Conservation (phyloP, 2,888 invertebrate species). For the Harpalus rubripes region DNA sequence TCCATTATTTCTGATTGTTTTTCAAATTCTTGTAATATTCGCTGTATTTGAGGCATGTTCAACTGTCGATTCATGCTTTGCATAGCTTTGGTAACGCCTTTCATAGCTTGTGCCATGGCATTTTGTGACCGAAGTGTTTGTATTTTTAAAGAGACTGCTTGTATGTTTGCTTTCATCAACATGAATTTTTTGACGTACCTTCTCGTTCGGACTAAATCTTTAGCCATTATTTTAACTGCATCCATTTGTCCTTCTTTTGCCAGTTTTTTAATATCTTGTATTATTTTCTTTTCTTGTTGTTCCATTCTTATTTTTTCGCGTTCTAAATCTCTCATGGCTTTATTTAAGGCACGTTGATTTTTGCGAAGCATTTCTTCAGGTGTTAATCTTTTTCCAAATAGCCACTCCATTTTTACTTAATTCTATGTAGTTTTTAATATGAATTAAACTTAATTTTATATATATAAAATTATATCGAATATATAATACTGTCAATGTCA, state of each 20-base stretch:
- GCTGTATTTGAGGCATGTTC: slow-evolving; percentile 99
- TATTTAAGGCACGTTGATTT: slow-evolving; percentile 98
- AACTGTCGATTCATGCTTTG: slow-evolving; percentile 97
- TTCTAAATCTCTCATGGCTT: slow-evolving; percentile 98
- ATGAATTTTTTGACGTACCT: slow-evolving; percentile 98
- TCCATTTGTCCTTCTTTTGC: slow-evolving; percentile 99
- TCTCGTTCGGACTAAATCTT: slow-evolving; percentile 97
- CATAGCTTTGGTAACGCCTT: slow-evolving; percentile 99
- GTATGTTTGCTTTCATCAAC: slow-evolving; percentile 99
- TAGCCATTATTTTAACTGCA: slow-evolving; percentile 99
- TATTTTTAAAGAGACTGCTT: slow-evolving; percentile 97
- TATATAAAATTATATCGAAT: slow-evolving; percentile 2
- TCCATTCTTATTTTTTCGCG: slow-evolving; percentile 97
- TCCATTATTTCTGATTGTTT: slow-evolving; percentile 99
- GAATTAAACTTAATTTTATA: slow-evolving; percentile 16
- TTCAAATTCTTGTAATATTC: slow-evolving; percentile 98
- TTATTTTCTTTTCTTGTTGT: slow-evolving; percentile 99
- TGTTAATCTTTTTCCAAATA: slow-evolving; percentile 97
- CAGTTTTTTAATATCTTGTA: slow-evolving; percentile 98
- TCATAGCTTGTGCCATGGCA: slow-evolving; percentile 99
- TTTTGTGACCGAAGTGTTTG: slow-evolving; percentile 98
- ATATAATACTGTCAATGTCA: slow-evolving; percentile 49
- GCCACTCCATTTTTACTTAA: slow-evolving; percentile 87
- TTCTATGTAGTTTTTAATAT: background rate
- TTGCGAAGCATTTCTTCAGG: slow-evolving; percentile 99